Percentiles rank a stretch among this genome's conserved stretches.
Conservation (phyloP, 1,140 invertebrate species). For the Zaprionus inermis region DNA sequence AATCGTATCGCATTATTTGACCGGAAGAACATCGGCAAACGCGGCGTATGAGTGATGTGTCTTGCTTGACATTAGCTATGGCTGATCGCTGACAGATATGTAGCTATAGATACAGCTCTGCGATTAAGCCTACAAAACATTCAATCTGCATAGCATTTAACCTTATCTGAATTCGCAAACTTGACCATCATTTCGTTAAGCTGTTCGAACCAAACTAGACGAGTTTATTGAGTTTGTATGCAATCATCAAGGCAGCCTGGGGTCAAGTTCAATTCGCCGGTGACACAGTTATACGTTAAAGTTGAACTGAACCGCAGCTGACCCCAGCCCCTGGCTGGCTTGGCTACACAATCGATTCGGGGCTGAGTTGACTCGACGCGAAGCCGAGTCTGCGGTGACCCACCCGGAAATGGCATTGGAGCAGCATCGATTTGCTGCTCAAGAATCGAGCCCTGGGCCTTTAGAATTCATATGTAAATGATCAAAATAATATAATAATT, state of each 20-base stretch:
- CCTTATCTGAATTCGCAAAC: slow-evolving; percentile 25
- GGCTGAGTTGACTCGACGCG: no score
- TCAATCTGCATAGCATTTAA: slow-evolving; percentile 37
- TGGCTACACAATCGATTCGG: background rate
- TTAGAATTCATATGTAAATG: slow-evolving; percentile 72
- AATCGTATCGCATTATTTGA: slow-evolving; percentile 35
- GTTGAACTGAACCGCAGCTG: slow-evolving; percentile 57
- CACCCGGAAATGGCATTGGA: slow-evolving; percentile 66
- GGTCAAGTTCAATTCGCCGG: slow-evolving; percentile 80
- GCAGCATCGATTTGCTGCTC: slow-evolving; percentile 38
- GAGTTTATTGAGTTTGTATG: slow-evolving; percentile 14
- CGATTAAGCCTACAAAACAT: slow-evolving; percentile 30
- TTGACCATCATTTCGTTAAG: slow-evolving; percentile 6
- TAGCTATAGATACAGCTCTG: background rate
- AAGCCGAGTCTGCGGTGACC: no score
- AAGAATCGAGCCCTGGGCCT: slow-evolving; percentile 63
- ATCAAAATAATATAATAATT: slow-evolving; percentile 50
- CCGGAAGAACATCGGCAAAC: slow-evolving; percentile 53
- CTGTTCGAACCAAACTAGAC: slow-evolving; percentile 29
- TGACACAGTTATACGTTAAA: slow-evolving; percentile 67
- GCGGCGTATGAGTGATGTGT: slow-evolving; percentile 64
- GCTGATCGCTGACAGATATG: slow-evolving; percentile 15
- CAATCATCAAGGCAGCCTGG: slow-evolving; percentile 23
- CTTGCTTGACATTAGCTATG: slow-evolving; percentile 31
- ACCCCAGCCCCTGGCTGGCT: slow-evolving; percentile 59